A percentile compares a stretch with the other conserved stretches of the same genome.
phyloP scores from a whole-genome alignment of 2,797 vertebrate genomes.

The Amphiprion clarkii region DNA sequence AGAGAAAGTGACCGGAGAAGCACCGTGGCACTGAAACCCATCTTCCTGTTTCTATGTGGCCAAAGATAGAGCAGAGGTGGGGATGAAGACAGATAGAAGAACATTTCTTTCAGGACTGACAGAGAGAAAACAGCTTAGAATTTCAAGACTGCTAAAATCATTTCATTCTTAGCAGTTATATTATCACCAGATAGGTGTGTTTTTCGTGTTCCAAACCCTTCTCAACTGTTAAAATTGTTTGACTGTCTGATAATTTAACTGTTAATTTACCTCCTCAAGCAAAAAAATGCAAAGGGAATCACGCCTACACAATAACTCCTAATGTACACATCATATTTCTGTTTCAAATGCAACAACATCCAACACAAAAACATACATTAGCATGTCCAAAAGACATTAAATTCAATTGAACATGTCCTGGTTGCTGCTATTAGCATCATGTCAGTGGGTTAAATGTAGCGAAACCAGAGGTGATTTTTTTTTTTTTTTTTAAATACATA shows the following conservation, averaged over 20 bases:
- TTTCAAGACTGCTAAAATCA: background rate
- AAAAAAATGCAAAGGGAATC: no score
- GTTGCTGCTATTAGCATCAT: background rate
- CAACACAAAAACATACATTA: background rate
- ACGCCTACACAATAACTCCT: no score
- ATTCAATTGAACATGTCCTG: background rate
- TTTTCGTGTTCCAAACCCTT: no score
- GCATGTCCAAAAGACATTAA: background rate
- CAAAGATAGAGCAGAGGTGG: background rate
- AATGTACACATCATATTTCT: no score
- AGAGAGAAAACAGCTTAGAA: background rate
- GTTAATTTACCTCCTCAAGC: background rate
- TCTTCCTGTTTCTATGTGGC: slow-evolving; percentile 4
- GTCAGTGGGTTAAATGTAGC: background rate
- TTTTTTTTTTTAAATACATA: no score
- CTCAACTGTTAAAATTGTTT: no score
- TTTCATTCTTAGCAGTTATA: background rate
- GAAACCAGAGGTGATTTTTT: no score
- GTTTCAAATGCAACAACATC: background rate
- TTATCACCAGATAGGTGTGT: background rate
- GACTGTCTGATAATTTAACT: background rate
- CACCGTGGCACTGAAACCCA: slow-evolving; percentile 35
- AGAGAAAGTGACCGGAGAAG: slow-evolving; percentile 32
- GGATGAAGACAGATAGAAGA: background rate
- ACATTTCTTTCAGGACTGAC: background rate